These are phyloP conservation scores for Spilarctia lutea DNA, from an alignment of 2,888 invertebrate species.

Conservation along the genomic window DNA sequence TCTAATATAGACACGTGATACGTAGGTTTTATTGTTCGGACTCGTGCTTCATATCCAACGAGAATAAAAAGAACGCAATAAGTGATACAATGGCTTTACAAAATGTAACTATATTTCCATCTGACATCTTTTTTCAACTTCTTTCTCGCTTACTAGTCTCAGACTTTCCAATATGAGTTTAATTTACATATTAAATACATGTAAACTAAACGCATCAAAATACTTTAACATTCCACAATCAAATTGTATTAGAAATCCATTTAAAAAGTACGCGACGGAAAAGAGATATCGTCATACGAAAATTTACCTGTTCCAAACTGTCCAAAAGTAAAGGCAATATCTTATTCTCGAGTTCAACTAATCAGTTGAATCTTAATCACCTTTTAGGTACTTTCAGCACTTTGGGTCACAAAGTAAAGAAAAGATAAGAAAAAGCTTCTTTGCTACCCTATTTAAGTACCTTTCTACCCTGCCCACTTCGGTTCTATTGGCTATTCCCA, in stretches of 20 bases:
- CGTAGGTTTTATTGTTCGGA: neutral
- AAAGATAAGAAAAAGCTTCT: conserved; percentile 59
- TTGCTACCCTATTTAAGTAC: conserved; percentile 53
- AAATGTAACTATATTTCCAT: neutral
- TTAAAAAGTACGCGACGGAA: conserved; percentile 7
- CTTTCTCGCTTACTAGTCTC: neutral
- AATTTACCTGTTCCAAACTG: conserved; percentile 44
- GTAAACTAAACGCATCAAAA: no score
- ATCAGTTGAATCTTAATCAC: conserved; percentile 69
- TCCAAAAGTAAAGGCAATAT: conserved; percentile 58
- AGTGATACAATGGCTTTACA: neutral
- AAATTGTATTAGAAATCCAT: neutral
- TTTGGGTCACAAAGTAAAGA: conserved; percentile 58
- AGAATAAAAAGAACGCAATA: neutral
- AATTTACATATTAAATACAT: neutral
- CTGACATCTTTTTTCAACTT: neutral
- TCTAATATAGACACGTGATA: neutral
- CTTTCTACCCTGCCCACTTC: conserved; percentile 43
- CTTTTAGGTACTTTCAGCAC: conserved; percentile 59
- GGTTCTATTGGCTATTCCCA: conserved; percentile 54
- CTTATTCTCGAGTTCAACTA: conserved; percentile 63
- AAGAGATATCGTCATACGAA: conserved; percentile 31
- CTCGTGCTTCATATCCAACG: neutral
- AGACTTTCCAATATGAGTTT: neutral
- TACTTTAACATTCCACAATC: no score